Evolutionary conservation across 2,888 invertebrate species (phyloP).

Genomic region (Mesorhabditis sp.): DNA sequence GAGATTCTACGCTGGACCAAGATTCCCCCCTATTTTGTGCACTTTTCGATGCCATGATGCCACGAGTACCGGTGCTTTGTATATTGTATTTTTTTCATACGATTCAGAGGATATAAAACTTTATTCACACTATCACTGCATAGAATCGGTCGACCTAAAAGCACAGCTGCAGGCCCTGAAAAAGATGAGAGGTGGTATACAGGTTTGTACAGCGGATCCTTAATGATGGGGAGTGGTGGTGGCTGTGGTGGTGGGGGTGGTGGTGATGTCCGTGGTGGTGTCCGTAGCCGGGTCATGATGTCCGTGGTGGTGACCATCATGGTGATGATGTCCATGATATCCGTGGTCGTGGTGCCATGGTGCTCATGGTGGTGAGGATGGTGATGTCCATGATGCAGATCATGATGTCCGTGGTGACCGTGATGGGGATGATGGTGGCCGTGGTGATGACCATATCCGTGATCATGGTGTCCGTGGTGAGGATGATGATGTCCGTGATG

Average conservation of each 20-base stretch:
- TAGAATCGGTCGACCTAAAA: slow-evolving; percentile 1
- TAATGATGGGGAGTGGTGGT: not conserved
- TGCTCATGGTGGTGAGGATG: not conserved
- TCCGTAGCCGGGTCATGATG: not conserved
- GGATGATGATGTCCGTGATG: not conserved
- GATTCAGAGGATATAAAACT: too few species aligned
- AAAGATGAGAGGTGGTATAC: not conserved
- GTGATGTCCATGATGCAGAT: not conserved
- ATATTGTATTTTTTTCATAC: not conserved
- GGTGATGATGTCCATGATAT: not conserved
- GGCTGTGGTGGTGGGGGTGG: not conserved
- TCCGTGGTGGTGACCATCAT: not conserved
- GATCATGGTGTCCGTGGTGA: not conserved
- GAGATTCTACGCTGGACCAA: too few species aligned
- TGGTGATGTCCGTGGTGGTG: not conserved
- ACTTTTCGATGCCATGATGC: not conserved
- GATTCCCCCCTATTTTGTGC: too few species aligned
- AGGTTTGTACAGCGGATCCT: not conserved
- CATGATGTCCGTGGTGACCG: not conserved
- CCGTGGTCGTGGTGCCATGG: not conserved
- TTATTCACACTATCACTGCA: not conserved
- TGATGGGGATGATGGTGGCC: not conserved
- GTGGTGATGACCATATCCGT: not conserved
- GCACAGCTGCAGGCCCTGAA: not conserved
- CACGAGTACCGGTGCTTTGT: not conserved